A percentile compares a stretch with the other conserved stretches of the same genome.
phyloP scores from a whole-genome alignment of 2,797 vertebrate genomes.

The Arctocebus calabarensis region DNA sequence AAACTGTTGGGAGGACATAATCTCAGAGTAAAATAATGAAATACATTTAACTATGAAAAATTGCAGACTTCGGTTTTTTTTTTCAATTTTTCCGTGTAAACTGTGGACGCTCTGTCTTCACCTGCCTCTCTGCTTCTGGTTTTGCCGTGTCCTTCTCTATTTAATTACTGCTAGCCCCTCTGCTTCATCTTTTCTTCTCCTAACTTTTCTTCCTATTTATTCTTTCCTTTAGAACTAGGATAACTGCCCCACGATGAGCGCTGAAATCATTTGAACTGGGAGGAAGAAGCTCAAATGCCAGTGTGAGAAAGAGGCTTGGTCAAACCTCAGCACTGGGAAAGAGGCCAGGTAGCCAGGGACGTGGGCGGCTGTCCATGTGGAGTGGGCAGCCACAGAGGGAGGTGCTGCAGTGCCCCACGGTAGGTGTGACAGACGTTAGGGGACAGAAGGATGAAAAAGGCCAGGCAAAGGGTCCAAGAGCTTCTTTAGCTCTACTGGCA shows the following conservation, averaged over 20 bases:
- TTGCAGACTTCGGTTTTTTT: neutral
- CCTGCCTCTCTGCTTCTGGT: neutral
- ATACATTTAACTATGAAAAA: neutral
- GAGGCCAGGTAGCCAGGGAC: neutral
- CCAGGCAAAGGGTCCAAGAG: neutral
- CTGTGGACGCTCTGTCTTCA: neutral
- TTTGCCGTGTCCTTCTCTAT: neutral
- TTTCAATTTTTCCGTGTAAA: neutral
- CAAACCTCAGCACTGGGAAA: no score
- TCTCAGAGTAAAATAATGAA: constrained; percentile 34
- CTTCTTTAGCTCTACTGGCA: neutral
- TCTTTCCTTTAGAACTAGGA: neutral
- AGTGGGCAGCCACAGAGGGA: neutral
- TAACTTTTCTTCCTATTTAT: neutral
- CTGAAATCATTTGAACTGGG: neutral
- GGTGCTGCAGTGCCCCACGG: rapidly evolving
- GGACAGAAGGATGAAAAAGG: neutral
- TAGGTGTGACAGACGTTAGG: neutral
- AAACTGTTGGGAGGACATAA: neutral
- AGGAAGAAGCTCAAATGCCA: neutral
- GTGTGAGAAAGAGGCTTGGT: neutral
- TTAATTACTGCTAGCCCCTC: neutral
- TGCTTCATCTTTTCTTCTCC: neutral
- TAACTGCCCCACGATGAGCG: neutral
- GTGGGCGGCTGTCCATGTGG: neutral